phyloP scores from a whole-genome alignment of 2,888 invertebrate genomes.

The Drosophila percnosoma region DNA sequence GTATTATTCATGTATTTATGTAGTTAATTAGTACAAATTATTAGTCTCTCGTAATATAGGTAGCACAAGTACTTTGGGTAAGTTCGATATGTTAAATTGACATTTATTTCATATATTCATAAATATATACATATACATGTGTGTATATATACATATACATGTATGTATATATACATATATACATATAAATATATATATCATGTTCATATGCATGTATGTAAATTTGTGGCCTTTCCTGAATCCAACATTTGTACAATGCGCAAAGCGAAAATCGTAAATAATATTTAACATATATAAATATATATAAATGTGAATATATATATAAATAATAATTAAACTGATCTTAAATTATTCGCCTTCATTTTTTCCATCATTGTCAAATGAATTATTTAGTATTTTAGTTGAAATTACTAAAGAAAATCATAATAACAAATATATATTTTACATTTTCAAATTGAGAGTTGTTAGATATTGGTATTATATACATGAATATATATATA shows the following conservation, averaged over 20 bases:
- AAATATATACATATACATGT: conserved; percentile 8
- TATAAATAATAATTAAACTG: not conserved
- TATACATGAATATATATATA: not conserved
- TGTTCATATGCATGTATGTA: not conserved
- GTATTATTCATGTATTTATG: not conserved
- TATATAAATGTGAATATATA: no score
- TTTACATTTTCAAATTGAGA: not conserved
- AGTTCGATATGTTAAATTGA: conserved; percentile 70
- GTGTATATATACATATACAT: conserved; percentile 2
- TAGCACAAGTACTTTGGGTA: conserved; percentile 45
- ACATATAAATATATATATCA: conserved; percentile 6
- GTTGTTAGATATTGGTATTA: not conserved
- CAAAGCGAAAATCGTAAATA: not conserved
- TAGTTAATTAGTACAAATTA: conserved; percentile 30
- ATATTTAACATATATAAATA: not conserved
- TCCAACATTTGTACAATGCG: not conserved
- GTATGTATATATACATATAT: conserved; percentile 1
- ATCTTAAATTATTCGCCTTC: not conserved
- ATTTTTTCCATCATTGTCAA: no score
- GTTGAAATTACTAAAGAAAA: no score
- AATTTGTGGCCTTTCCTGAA: not conserved
- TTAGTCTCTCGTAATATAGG: conserved; percentile 41
- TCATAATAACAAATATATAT: no score
- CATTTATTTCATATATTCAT: conserved; percentile 40
- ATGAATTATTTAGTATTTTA: no score